Percentiles rank a stretch among this genome's conserved stretches.
Conservation (phyloP, 2,113 vertebrate species). For the Merops nubicus region DNA sequence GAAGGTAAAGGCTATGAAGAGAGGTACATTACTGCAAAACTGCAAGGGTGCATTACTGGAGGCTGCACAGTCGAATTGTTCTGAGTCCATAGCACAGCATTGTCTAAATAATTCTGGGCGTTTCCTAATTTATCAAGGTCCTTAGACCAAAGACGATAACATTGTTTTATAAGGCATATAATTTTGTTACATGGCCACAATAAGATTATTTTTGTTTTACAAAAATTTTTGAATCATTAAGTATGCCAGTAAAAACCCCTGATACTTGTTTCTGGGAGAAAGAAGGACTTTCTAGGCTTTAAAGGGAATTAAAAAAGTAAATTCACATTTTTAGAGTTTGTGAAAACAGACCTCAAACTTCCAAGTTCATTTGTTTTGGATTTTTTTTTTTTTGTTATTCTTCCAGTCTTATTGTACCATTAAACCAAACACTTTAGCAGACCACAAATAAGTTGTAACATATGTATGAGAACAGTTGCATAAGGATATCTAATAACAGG, state of each 20-base stretch:
- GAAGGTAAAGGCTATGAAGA: neutral
- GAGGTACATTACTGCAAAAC: neutral
- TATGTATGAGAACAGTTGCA: neutral
- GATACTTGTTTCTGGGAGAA: neutral
- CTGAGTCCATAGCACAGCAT: neutral
- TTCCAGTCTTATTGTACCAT: neutral
- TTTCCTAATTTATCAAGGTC: neutral
- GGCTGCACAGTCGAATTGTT: neutral
- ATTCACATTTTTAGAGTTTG: neutral
- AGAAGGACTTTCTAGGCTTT: neutral
- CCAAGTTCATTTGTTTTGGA: neutral
- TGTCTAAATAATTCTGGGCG: neutral
- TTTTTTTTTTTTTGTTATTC: neutral
- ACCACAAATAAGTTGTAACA: neutral
- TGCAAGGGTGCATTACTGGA: neutral
- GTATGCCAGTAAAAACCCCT: neutral
- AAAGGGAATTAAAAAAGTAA: neutral
- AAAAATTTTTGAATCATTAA: neutral
- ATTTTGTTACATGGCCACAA: neutral
- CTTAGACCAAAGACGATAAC: neutral
- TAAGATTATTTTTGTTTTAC: neutral
- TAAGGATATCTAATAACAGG: neutral
- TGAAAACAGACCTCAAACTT: neutral
- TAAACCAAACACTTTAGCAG: neutral
- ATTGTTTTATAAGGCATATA: neutral